phyloP scores from a whole-genome alignment of 2,113 vertebrate genomes.

The Alexandromys fortis region DNA sequence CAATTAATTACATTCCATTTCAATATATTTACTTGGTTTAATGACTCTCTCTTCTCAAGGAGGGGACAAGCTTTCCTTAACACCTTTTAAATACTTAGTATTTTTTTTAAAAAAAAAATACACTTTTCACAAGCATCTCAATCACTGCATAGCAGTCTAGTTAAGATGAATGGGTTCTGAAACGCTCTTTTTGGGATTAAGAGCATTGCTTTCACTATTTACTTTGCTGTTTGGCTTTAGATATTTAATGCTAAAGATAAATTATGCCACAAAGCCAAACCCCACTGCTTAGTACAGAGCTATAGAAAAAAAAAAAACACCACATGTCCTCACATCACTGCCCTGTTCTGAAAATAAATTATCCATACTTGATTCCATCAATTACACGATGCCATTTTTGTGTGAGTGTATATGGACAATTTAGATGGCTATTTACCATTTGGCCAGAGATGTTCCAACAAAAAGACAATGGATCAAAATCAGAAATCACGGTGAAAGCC shows the following conservation, averaged over 20 bases:
- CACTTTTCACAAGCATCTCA: background rate
- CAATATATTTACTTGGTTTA: conserved; percentile 56
- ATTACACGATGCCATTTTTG: conserved; percentile 31
- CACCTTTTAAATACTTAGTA: conserved; percentile 45
- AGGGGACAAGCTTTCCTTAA: conserved; percentile 46
- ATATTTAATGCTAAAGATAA: background rate
- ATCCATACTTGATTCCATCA: conserved; percentile 36
- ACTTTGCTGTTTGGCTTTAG: background rate
- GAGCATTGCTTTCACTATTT: conserved; percentile 22
- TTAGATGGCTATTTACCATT: conserved; percentile 53
- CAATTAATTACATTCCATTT: conserved; percentile 43
- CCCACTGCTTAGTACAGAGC: background rate
- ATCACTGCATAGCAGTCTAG: conserved; percentile 62
- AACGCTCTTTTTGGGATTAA: conserved; percentile 25
- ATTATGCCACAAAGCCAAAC: conserved; percentile 17
- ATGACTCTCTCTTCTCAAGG: conserved; percentile 70
- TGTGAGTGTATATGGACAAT: conserved; percentile 20
- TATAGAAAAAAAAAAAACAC: conserved; percentile 18
- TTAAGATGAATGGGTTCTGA: conserved; percentile 24
- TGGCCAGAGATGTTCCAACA: conserved; percentile 7
- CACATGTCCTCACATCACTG: background rate
- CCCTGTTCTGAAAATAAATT: conserved; percentile 61
- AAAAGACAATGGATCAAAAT: conserved; percentile 32
- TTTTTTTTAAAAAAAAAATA: background rate
- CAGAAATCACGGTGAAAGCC: conserved; percentile 42